Base-by-base conservation (phyloP, 2,888 invertebrate genomes). In the Empis livida region DNA sequence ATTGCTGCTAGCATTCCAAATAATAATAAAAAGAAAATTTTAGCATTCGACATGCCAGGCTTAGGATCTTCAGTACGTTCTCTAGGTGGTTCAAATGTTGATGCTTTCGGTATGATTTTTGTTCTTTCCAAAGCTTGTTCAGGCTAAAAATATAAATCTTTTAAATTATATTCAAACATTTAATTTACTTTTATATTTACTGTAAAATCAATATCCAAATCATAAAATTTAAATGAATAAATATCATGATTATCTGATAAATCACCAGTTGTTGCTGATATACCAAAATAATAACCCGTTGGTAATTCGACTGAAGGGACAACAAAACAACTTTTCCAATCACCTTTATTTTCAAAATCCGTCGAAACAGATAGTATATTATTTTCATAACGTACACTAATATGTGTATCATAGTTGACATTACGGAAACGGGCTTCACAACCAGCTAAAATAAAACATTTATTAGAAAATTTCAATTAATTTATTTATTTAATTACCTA, bases 381-480 rank as follows among this genome's bases (percentile, higher is more conserved):
- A 57, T 84, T 84, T 68, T 89, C 90, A 63, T 97, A 99, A 57
- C 90, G 76, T 49, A 99, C 84, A 40, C 91, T 82, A 41, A 97
- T 60, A 62, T 88, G 87, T 0, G 96, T 92, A 61, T 97, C 95
- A 58, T 88, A 81, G 50, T 91, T 84, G 35, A 72, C 74, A 73
- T 96, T 96, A 46, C 99, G 76, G 67, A 99, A 89, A 63, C 93
- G 91, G 10, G 91, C 89, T 68, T 96, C 94, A 71, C 99, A 99
- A 23, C 99, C 99, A 14, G 94, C 86, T 30, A 27, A 27, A 27
- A 8, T 27, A 27, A 9, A 2, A n/a, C n/a, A n/a, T n/a, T n/a
- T n/a, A n/a, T n/a, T n/a, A n/a, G n/a, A 9, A 27, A 8, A 27
- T 27, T 6, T 27, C 5, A 27, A 27, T 27, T 27, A 6, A 27